Conservation (phyloP, 2,113 vertebrate genomes). For the Callaeas wilsoni region DNA sequence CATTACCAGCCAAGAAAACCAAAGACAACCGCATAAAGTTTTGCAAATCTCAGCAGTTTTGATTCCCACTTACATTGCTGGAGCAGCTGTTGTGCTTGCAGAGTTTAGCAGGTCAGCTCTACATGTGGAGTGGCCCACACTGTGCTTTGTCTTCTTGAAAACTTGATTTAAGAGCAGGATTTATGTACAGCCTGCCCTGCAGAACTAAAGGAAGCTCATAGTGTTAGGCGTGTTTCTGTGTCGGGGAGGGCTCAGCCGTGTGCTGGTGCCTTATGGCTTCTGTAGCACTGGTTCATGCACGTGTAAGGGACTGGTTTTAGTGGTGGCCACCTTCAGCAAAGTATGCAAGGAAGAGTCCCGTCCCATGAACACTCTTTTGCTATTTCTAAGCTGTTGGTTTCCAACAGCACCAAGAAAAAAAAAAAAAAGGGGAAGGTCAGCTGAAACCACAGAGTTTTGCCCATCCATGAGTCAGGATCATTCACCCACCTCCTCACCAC, state of each 20-base stretch:
- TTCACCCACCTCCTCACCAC: neutral
- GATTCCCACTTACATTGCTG: conserved; percentile 15
- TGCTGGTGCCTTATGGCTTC: neutral
- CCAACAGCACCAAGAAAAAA: neutral
- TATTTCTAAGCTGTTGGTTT: neutral
- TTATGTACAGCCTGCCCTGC: neutral
- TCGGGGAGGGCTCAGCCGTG: neutral
- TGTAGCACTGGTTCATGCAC: too few species aligned
- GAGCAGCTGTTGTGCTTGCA: conserved; percentile 2
- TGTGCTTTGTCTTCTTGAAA: neutral
- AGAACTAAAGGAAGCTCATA: neutral
- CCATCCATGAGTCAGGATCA: neutral
- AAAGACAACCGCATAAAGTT: neutral
- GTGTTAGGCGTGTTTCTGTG: accelerated
- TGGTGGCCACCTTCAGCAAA: neutral
- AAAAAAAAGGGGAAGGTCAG: neutral
- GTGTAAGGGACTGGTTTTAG: neutral
- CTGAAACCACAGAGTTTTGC: conserved; percentile 13
- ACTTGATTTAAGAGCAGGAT: neutral
- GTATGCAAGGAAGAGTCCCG: neutral
- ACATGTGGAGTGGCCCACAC: neutral
- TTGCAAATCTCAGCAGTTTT: conserved; percentile 61
- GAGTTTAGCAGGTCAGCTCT: conserved; percentile 5
- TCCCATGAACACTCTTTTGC: neutral
- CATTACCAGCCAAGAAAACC: conserved; percentile 55